These are phyloP conservation scores for Neotoxoptera formosana DNA, from an alignment of 1,140 invertebrate genomes.

Conservation along the genomic window DNA sequence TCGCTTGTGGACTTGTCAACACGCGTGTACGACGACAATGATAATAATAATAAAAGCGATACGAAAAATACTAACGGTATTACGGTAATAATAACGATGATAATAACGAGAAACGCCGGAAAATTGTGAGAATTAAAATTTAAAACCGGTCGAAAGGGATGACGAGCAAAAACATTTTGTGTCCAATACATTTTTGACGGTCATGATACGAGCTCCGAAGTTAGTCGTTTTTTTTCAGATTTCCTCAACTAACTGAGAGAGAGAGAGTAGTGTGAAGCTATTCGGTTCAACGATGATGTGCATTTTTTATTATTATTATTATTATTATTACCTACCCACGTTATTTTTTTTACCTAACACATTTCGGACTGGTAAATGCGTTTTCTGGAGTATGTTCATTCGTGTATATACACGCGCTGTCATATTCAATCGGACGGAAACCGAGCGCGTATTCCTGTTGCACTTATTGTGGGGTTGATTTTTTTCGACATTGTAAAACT, in stretches of 20 bases:
- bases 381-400: not conserved
- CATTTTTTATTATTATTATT: conserved; percentile 17
- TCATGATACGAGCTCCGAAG: not conserved
- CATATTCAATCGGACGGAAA: conserved; percentile 8
- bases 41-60: not conserved
- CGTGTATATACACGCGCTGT: not conserved
- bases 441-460: not conserved
- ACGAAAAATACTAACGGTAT: too few relatives aligned
- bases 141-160: not conserved
- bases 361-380: not conserved
- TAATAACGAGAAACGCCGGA: not conserved
- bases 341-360: not conserved
- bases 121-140: not conserved
- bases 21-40: not conserved
- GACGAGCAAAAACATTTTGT: not conserved
- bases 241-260: not conserved
- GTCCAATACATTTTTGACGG: not conserved
- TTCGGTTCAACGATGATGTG: conserved; percentile 10
- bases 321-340: not conserved
- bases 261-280: not conserved
- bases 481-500: not conserved
- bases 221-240: not conserved
- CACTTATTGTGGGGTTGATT: not conserved
- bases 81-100: not conserved
- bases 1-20: not conserved